Percentiles rank a stretch among this genome's conserved stretches.
Conservation (phyloP, 1,140 invertebrate genomes). For the Homalodisca vitripennis region DNA sequence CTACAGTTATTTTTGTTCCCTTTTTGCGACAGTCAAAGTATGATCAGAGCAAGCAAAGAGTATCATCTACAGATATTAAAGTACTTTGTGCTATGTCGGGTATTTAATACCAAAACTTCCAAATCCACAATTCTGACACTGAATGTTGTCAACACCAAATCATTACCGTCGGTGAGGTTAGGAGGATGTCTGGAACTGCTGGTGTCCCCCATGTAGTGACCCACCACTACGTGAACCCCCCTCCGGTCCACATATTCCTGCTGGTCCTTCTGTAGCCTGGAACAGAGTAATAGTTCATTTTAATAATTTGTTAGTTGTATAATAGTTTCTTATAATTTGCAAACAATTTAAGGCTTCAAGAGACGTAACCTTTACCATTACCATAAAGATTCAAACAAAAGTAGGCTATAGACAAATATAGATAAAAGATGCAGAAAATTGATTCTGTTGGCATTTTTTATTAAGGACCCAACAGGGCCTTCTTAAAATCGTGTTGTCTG, state of each 20-base stretch:
- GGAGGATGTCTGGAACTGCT: conserved; percentile 54
- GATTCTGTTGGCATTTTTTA: no score
- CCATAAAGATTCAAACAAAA: neutral
- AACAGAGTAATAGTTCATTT: conserved; percentile 1
- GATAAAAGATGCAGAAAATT: neutral
- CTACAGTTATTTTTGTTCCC: no score
- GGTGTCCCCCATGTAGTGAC: conserved; percentile 76
- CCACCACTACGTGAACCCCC: conserved; percentile 77
- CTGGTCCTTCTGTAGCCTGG: conserved; percentile 49
- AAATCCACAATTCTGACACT: no score
- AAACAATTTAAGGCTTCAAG: neutral
- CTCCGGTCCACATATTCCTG: conserved; percentile 68
- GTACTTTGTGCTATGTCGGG: no score
- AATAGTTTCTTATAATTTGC: neutral
- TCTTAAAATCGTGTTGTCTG: no score
- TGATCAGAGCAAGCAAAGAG: no score
- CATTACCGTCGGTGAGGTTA: conserved; percentile 68
- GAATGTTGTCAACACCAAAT: no score
- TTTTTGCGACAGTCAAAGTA: no score
- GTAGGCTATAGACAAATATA: neutral
- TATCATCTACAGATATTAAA: no score
- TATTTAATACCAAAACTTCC: no score
- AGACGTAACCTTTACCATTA: neutral
- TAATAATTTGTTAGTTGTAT: neutral
- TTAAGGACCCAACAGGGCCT: neutral